Percentiles rank a stretch among this genome's conserved stretches.
Conservation (phyloP, 2,113 vertebrate species). For the Spea bombifrons region DNA sequence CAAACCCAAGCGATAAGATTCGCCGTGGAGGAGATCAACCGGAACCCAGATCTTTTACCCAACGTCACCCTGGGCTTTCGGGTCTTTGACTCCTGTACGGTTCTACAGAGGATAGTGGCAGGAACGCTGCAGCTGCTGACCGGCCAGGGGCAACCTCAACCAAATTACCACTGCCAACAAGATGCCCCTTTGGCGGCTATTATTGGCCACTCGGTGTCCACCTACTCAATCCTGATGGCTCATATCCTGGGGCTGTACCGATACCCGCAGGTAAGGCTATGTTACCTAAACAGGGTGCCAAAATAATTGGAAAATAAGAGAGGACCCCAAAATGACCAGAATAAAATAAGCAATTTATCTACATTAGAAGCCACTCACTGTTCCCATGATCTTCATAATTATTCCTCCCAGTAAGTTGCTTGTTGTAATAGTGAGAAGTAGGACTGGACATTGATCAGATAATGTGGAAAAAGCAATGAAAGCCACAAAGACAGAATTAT, state of each 20-base stretch:
- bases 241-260: slow-evolving; percentile 44
- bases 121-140: slow-evolving; percentile 39
- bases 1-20: slow-evolving; percentile 38
- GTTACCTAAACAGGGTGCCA: not conserved
- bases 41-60: slow-evolving; percentile 24
- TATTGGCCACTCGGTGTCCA: slow-evolving; percentile 42
- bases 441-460: too few relatives aligned
- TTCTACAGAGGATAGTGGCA: slow-evolving; percentile 17
- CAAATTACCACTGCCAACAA: slow-evolving; percentile 38
- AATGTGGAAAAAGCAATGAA: too few relatives aligned
- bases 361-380: too few relatives aligned
- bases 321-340: too few relatives aligned
- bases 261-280: slow-evolving; percentile 45
- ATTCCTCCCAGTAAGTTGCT: too few relatives aligned
- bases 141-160: slow-evolving; percentile 22
- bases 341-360: too few relatives aligned
- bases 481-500: too few relatives aligned
- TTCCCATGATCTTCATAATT: too few relatives aligned
- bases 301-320: not conserved
- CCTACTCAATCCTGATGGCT: slow-evolving; percentile 44
- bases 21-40: slow-evolving; percentile 45
- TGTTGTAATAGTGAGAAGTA: too few relatives aligned
- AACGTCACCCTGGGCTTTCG: slow-evolving; percentile 45
- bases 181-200: slow-evolving; percentile 34
- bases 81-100: slow-evolving; percentile 43